These are phyloP conservation scores for Asbolus verrucosus DNA, from an alignment of 1,140 invertebrate species.

Conservation along the genomic window DNA sequence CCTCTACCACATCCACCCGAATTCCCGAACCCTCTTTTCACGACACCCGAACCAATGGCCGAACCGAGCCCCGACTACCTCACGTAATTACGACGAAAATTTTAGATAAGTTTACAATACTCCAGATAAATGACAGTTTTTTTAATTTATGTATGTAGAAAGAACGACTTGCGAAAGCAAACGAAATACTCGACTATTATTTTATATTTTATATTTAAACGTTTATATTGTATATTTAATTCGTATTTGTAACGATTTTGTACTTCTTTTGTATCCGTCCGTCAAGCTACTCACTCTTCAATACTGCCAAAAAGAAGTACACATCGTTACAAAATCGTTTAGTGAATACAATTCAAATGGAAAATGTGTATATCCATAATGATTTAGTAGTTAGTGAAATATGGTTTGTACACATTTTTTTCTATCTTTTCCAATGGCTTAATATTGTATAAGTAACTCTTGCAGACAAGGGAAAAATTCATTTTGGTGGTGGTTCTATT, in stretches of 20 bases:
- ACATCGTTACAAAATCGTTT: conserved; percentile 26
- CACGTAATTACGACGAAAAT: conserved; percentile 61
- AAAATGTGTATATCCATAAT: conserved; percentile 52
- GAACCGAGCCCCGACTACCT: conserved; percentile 87
- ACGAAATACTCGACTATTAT: conserved; percentile 51
- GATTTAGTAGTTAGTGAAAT: conserved; percentile 22
- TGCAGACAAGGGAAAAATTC: conserved; percentile 60
- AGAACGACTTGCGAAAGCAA: conserved; percentile 48
- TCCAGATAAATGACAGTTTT: conserved; percentile 42
- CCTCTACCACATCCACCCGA: conserved; percentile 94
- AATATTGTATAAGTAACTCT: conserved; percentile 28
- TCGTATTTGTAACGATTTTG: conserved; percentile 37
- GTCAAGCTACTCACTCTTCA: conserved; percentile 57
- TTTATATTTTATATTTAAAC: conserved; percentile 50
- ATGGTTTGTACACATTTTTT: conserved; percentile 52
- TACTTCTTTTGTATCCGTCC: conserved; percentile 57
- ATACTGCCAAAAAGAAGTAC: conserved; percentile 54
- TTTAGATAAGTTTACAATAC: conserved; percentile 51
- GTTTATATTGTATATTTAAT: conserved; percentile 52
- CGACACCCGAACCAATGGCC: conserved; percentile 82
- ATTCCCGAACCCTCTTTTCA: conserved; percentile 94
- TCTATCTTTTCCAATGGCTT: conserved; percentile 65
- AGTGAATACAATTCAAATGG: conserved; percentile 32
- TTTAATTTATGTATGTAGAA: conserved; percentile 26
- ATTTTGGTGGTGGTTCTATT: conserved; percentile 62